Percentiles rank a stretch among this genome's conserved stretches.
Conservation (phyloP, 2,888 invertebrate genomes). For the Perizoma flavofasciatum region DNA sequence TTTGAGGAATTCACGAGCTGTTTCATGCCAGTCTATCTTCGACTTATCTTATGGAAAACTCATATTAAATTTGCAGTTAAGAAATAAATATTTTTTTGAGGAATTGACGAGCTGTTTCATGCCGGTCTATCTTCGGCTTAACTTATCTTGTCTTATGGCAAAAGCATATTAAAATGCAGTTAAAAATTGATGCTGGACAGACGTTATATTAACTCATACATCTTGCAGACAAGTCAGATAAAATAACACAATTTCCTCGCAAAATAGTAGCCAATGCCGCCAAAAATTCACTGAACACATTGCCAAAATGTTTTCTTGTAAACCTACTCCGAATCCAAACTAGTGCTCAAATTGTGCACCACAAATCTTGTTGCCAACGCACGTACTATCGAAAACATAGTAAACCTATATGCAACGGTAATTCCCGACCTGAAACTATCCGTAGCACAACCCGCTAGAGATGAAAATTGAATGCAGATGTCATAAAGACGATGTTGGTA, state of each 20-base stretch:
- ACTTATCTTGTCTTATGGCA: no score
- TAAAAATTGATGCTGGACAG: no score
- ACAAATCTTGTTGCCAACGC: constrained; percentile 38
- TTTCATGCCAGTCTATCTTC: no score
- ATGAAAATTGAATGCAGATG: constrained; percentile 9
- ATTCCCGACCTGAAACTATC: constrained; percentile 9
- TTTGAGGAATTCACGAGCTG: no score
- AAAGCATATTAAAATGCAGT: no score
- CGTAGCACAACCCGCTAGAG: background rate
- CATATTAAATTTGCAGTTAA: no score
- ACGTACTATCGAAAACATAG: constrained; percentile 36
- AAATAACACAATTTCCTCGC: constrained; percentile 23
- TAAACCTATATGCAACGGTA: no score
- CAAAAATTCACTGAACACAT: constrained; percentile 21
- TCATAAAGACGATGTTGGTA: constrained; percentile 1
- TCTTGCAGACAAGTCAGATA: constrained; percentile 1
- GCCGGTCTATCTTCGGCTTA: no score
- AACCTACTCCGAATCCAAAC: constrained; percentile 32
- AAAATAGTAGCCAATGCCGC: constrained; percentile 21
- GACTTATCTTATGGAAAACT: no score
- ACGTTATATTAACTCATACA: no score
- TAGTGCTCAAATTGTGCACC: constrained; percentile 32
- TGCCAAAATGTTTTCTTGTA: constrained; percentile 39
- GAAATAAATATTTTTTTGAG: no score
- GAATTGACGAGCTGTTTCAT: no score